Conservation (phyloP, 2,888 invertebrate genomes). For the Polymixis flavicincta region DNA sequence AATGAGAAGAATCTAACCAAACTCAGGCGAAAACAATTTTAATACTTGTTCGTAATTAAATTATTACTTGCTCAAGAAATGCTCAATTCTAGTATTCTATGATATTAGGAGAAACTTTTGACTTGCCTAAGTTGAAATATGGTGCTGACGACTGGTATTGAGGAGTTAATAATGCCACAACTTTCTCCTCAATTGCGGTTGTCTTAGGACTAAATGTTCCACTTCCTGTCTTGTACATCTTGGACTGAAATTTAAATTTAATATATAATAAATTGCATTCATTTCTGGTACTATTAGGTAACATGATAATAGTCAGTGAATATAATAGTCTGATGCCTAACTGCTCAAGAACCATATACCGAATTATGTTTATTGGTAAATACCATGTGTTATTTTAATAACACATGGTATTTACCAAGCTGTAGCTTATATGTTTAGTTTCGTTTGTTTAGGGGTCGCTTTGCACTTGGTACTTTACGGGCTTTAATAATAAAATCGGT, state of each 20-base stretch:
- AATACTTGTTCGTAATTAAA: too few relatives aligned
- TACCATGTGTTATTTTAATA: too few relatives aligned
- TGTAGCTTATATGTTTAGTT: neutral
- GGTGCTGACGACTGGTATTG: neutral
- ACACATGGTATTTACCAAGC: too few relatives aligned
- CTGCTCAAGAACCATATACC: too few relatives aligned
- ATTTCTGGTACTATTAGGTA: neutral
- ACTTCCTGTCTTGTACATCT: constrained; percentile 4
- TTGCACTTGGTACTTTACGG: neutral
- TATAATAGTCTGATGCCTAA: neutral
- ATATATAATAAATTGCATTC: neutral
- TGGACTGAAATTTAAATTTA: neutral
- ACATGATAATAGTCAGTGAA: neutral
- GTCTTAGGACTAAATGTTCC: neutral
- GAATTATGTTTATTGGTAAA: too few relatives aligned
- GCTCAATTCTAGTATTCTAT: too few relatives aligned
- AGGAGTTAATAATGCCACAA: neutral
- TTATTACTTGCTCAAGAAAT: too few relatives aligned
- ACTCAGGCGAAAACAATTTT: too few relatives aligned
- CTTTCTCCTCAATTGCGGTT: neutral
- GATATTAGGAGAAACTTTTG: too few relatives aligned
- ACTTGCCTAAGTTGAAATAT: neutral
- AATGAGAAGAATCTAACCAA: too few relatives aligned
- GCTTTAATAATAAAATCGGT: neutral
- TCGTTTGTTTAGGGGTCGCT: neutral